These are phyloP conservation scores for Luidia sarsii DNA, from an alignment of 53 echinoderm and acorn worm species.

Conservation along the genomic window DNA sequence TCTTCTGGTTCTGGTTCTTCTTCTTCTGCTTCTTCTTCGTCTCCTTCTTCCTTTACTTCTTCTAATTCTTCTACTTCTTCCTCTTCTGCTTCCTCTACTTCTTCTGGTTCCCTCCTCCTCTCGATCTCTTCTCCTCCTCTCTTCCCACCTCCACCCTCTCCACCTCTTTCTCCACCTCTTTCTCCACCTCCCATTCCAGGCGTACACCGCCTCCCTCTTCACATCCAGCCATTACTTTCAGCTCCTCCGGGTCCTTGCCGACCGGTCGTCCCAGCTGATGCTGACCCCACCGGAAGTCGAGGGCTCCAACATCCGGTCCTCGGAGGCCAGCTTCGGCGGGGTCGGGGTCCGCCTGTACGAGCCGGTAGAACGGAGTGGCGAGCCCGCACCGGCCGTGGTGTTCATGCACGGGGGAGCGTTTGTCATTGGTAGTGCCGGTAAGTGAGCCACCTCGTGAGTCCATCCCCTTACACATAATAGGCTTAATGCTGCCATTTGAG, in stretches of 20 bases:
- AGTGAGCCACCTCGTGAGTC: not conserved
- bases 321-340: slow-evolving; percentile 56
- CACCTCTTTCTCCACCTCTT: too few species aligned
- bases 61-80: too few species aligned
- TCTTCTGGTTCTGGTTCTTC: too few species aligned
- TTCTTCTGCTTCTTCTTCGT: too few species aligned
- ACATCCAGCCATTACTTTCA: slow-evolving; percentile 16
- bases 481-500: too few species aligned
- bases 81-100: too few species aligned
- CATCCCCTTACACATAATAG: too few species aligned
- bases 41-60: too few species aligned
- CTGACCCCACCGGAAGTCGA: slow-evolving; percentile 24
- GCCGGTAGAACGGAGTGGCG: slow-evolving; percentile 24
- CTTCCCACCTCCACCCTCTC: too few species aligned
- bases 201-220: slow-evolving; percentile 14
- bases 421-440: slow-evolving; percentile 65
- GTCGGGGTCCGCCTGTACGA: slow-evolving; percentile 71
- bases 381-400: slow-evolving; percentile 51
- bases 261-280: not conserved
- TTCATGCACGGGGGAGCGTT: slow-evolving; percentile 75
- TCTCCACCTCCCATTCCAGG: slow-evolving; percentile 6
- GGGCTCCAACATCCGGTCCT: slow-evolving; percentile 62
- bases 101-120: too few species aligned
- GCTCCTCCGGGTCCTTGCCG: not conserved
- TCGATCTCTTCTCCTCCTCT: too few species aligned